Evolutionary conservation across 2,113 vertebrate genomes (phyloP), one percentile per base, ranked within the genome.

Genomic region (Scomber japonicus): DNA sequence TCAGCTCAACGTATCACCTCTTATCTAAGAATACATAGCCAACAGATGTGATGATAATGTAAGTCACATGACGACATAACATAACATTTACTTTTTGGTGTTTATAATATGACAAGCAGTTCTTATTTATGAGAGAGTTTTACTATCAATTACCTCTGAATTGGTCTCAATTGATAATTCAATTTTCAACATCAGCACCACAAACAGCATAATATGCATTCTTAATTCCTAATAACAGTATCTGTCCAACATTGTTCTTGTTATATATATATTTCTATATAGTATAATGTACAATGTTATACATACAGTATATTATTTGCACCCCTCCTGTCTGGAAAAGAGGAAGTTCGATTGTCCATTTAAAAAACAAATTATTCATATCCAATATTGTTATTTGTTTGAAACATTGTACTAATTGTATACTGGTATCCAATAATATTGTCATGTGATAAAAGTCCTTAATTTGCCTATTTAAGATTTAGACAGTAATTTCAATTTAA

Each of bases 11-110:
- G 75, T 86, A 83, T 78, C 55, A 77, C 78, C 71, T 94, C 85
- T 91, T 93, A 88, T 94, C 88, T 92, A 88, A 94, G 94, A 96
- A 94, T 94, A 94, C 91, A 91, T 71, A 94, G 94, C 91, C 91
- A 93, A 88, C 90, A 86, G 75, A 84, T 89, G 80, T 88, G 79
- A 77, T 76, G 79, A 88, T 91, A 81, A 90, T 63, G 21, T 70
- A 16, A 55, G 17, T 57, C 24, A 73, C 40, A 27, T 59, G 17
- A 61, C 44, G 19, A 60, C 30, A 31, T 1, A 69, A 48, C 0
- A 60, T 75, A 46, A 55, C 27, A 49, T 24, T 64, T 4, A 50
- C 27, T 55, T 64, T 17, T 14, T 51, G 57, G 15, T 40, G 5
- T 70, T 71, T 68, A 62, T 49, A 55, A 55, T 50, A 45, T 60